Conservation (phyloP, 1,140 invertebrate genomes). For the Drosophila murphyi region DNA sequence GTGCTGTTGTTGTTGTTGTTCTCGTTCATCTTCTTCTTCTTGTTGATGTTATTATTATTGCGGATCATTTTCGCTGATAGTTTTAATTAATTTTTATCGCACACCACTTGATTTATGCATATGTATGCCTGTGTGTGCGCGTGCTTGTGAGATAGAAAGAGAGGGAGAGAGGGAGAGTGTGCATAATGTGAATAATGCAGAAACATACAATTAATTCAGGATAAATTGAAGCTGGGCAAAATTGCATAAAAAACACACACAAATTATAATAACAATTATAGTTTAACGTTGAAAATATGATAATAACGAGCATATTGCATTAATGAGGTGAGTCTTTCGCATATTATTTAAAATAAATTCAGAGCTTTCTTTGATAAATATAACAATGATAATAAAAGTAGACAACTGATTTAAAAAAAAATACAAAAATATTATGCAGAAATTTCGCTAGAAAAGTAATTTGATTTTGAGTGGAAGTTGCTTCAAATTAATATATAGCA, state of each 20-base stretch:
- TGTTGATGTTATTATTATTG: conserved; percentile 10
- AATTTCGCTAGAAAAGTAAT: too few relatives aligned
- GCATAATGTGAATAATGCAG: conserved; percentile 20
- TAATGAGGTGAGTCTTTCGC: conserved; percentile 25
- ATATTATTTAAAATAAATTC: too few relatives aligned
- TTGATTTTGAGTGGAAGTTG: too few relatives aligned
- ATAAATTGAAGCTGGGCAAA: conserved; percentile 49
- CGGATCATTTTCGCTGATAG: conserved; percentile 34
- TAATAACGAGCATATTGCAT: background rate
- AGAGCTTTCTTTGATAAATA: too few relatives aligned
- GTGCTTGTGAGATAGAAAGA: background rate
- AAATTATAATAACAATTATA: conserved; percentile 9
- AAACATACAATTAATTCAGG: conserved; percentile 43
- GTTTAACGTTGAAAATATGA: conserved; percentile 2
- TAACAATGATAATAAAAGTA: too few relatives aligned
- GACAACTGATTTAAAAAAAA: too few relatives aligned
- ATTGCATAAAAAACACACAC: background rate
- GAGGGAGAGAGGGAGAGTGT: background rate
- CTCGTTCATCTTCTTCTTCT: background rate
- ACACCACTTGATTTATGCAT: conserved; percentile 20
- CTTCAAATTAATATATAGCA: too few relatives aligned
- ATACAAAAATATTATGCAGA: too few relatives aligned
- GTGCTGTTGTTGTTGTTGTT: conserved; percentile 5
- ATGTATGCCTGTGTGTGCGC: conserved; percentile 8
- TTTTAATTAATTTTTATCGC: conserved; percentile 62